Percentiles rank a stretch among this genome's conserved stretches.
These are phyloP conservation scores for Andrena trimmerana DNA, from an alignment of 2,888 invertebrate species.

Conservation along the genomic window DNA sequence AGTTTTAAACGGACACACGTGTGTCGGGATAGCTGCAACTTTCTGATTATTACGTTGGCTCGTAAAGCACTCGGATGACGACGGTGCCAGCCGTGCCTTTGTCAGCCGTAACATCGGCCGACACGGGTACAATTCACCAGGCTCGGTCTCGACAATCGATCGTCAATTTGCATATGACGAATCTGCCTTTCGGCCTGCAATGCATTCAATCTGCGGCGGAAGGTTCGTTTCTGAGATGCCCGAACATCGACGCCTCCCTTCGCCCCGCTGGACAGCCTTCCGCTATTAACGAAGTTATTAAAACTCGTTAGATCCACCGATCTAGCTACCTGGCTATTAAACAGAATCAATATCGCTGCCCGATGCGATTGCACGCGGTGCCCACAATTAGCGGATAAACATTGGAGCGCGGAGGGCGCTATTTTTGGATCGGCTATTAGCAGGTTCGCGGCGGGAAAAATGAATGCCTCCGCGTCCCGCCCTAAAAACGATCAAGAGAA, in stretches of 20 bases:
- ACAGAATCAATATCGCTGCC: background rate
- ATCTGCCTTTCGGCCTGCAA: slow-evolving; percentile 40
- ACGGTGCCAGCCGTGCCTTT: slow-evolving; percentile 38
- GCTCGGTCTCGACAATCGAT: slow-evolving; percentile 45
- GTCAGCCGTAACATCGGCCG: slow-evolving; percentile 33
- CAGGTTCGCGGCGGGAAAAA: background rate
- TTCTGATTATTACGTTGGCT: slow-evolving; percentile 33
- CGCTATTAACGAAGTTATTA: background rate
- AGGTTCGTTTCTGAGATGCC: slow-evolving; percentile 20
- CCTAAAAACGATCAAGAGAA: slow-evolving; percentile 1
- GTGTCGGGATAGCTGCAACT: slow-evolving; percentile 7
- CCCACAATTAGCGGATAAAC: background rate
- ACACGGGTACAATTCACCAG: slow-evolving; percentile 35
- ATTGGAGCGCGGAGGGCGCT: background rate
- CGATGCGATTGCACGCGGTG: background rate
- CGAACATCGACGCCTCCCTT: slow-evolving; percentile 15
- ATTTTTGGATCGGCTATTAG: background rate
- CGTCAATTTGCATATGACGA: slow-evolving; percentile 62
- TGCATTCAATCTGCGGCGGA: slow-evolving; percentile 31
- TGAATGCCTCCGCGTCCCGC: background rate
- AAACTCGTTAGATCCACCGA: slow-evolving; percentile 2
- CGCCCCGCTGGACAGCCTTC: background rate
- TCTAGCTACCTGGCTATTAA: background rate
- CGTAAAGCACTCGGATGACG: slow-evolving; percentile 40
- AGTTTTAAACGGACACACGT: background rate